A percentile compares a stretch with the other conserved stretches of the same genome.
phyloP scores from a whole-genome alignment of 2,888 invertebrate genomes.

The Aspidiotus destructor region DNA sequence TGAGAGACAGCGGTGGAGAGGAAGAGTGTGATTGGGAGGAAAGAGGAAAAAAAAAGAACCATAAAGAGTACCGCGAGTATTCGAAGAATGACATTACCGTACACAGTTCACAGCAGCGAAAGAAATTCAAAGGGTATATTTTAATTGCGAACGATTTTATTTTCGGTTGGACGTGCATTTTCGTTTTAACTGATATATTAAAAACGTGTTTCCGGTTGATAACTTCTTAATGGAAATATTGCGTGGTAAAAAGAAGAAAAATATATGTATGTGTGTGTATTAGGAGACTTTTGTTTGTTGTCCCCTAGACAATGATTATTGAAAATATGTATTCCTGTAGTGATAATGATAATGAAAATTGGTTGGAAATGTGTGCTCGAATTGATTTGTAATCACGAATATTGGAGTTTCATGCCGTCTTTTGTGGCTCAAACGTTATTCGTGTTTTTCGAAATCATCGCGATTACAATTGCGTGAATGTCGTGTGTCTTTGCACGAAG shows the following conservation, averaged over 20 bases:
- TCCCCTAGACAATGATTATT: no score
- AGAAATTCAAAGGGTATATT: conserved; percentile 10
- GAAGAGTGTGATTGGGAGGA: neutral
- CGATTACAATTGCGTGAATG: neutral
- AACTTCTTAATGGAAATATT: conserved; percentile 18
- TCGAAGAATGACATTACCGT: conserved; percentile 5
- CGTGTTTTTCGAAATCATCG: neutral
- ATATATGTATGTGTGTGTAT: neutral
- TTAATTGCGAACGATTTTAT: conserved; percentile 11
- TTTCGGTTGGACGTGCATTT: conserved; percentile 8
- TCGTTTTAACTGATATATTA: conserved; percentile 5
- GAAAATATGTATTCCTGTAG: no score
- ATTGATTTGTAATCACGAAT: conserved; percentile 7
- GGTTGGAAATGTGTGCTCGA: neutral
- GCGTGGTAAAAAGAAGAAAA: conserved; percentile 1
- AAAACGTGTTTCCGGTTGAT: conserved; percentile 17
- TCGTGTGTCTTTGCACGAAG: neutral
- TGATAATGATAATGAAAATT: conserved; percentile 2
- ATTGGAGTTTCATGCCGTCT: neutral
- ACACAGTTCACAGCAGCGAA: neutral
- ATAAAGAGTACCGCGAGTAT: conserved; percentile 1
- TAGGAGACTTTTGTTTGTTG: neutral
- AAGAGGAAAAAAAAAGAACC: neutral
- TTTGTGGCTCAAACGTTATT: neutral
- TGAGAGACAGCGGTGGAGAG: neutral